Evolutionary conservation across 2,888 invertebrate genomes (phyloP), one percentile per base, ranked within the genome.

Genomic region (Lutraria lutraria): DNA sequence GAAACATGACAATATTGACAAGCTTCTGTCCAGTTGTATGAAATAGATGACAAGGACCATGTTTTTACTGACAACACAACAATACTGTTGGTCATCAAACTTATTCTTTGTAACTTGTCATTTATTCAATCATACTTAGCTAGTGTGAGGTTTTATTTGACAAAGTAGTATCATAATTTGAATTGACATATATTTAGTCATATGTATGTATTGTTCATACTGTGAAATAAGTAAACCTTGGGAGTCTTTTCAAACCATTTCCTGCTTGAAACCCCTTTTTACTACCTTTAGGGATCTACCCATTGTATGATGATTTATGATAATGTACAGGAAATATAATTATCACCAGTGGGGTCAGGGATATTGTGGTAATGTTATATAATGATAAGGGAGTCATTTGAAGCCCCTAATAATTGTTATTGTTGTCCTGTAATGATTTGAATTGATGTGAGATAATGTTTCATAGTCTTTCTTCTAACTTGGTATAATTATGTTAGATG

Each of bases 351-450:
- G 43, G 2, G 43, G 43, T 2, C 43, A 8, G 43, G n/a, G n/a
- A 63, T 15, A 63, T 15, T 63, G 13, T n/a, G 21, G 21, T 21
- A n/a, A n/a, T 19, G 19, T 63, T 63, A n/a, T 8, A 15, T 53
- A 68, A 25, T 2, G 43, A 43, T 2, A 8, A 4, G 43, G 63
- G 63, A 68, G 63, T 68, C 25, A 25, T 68, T 68, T 68, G 25
- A 68, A 68, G 63, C n/a, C 63, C 63, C 63, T 68, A 25, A 68
- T 68, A 25, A 68, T 63, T 68, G 25, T 68, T 25, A 68, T n/a
- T 25, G 25, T 43, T n/a, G n/a, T 13, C 63, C 63, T n/a, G 25
- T n/a, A 25, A 68, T 68, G n/a, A 25, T 68, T 25, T 25, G 63
- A 25, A 68, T 68, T n/a, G 63, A n/a, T 68, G 63, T 68, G 6